phyloP scores from a whole-genome alignment of 2,888 invertebrate species.

The Tipula helvola region DNA sequence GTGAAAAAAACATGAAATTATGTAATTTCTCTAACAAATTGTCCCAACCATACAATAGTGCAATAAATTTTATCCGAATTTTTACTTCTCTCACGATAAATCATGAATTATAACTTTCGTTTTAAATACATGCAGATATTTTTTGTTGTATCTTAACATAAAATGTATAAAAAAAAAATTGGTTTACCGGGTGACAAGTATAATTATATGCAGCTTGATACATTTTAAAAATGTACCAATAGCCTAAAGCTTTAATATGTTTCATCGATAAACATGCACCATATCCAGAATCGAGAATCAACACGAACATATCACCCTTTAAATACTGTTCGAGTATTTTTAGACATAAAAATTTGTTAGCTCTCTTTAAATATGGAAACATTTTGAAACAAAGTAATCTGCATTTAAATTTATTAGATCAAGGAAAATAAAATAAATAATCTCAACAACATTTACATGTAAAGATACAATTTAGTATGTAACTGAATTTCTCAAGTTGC shows the following conservation, averaged over 20 bases:
- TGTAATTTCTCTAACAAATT: not conserved
- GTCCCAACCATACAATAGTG: not conserved
- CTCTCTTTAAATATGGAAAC: not conserved
- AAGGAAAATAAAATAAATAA: not conserved
- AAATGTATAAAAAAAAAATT: not conserved
- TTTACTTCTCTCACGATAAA: slow-evolving; percentile 4
- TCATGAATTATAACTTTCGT: not conserved
- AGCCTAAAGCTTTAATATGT: not conserved
- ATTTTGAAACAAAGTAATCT: not conserved
- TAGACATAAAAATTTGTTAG: not conserved
- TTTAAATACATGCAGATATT: not conserved
- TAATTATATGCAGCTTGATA: not conserved
- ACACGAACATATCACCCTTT: not conserved
- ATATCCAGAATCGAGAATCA: not conserved
- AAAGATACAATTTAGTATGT: not conserved
- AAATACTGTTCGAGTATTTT: not conserved
- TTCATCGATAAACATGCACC: not conserved
- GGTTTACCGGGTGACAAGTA: not conserved
- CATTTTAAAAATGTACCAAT: not conserved
- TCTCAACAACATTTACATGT: not conserved
- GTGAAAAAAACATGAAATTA: not conserved
- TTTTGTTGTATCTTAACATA: not conserved
- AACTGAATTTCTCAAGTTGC: not conserved
- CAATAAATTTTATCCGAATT: not conserved
- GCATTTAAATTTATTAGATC: not conserved